phyloP scores from a whole-genome alignment of 2,113 vertebrate species.

The Pyxicephalus adspersus region DNA sequence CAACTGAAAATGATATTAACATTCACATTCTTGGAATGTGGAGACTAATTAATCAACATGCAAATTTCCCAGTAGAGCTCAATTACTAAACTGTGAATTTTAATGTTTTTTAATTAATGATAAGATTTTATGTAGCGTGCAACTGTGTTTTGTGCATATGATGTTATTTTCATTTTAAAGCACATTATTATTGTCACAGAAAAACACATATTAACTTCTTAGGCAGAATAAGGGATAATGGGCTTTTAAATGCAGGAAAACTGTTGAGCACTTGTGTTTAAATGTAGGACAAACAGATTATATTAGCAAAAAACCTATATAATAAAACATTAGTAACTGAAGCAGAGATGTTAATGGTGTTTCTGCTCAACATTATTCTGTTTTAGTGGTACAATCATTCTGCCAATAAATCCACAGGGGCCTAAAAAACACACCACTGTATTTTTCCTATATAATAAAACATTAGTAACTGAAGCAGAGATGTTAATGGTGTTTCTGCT shows the following conservation, averaged over 20 bases:
- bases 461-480: not conserved
- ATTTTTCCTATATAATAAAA: not conserved
- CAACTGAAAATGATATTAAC: slow-evolving; percentile 46
- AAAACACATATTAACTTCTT: slow-evolving; percentile 29
- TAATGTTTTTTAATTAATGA: slow-evolving; percentile 52
- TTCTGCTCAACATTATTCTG: slow-evolving; percentile 26
- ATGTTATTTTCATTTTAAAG: slow-evolving; percentile 33
- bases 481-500: slow-evolving; percentile 42
- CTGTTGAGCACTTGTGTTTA: slow-evolving; percentile 17
- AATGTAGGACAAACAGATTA: slow-evolving; percentile 45
- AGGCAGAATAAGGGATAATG: slow-evolving; percentile 8
- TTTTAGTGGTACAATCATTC: slow-evolving; percentile 3
- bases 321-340: slow-evolving; percentile 26
- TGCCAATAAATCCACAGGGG: slow-evolving; percentile 42
- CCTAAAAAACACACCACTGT: not conserved
- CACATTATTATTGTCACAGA: slow-evolving; percentile 38
- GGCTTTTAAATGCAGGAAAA: slow-evolving; percentile 8
- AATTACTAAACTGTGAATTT: slow-evolving; percentile 51
- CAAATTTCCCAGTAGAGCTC: slow-evolving; percentile 49
- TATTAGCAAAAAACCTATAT: not conserved
- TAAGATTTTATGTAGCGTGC: slow-evolving; percentile 46
- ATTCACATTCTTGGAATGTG: slow-evolving; percentile 54
- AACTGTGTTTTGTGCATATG: slow-evolving; percentile 40
- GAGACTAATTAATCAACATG: slow-evolving; percentile 48
- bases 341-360: slow-evolving; percentile 35